Evolutionary conservation across 2,113 vertebrate species (phyloP), one percentile per base, ranked within the genome.

Genomic region (Phylloscopus trochilus): DNA sequence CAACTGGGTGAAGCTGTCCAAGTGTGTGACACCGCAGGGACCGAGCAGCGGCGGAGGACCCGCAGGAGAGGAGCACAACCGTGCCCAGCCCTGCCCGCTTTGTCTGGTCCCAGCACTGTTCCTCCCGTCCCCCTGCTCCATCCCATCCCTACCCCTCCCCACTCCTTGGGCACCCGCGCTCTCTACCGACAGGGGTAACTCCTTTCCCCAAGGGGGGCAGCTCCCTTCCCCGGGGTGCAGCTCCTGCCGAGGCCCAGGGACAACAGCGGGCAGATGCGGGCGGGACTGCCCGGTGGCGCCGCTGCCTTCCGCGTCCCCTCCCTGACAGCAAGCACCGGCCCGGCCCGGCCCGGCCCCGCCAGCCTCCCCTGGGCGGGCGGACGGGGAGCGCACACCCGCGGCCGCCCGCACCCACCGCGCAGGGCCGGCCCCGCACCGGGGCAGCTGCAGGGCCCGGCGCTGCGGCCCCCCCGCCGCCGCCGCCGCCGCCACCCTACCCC

Each of bases 1-100:
- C 33, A 60, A 3, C 3, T 1, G 44, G 6, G 33, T 24, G 9
- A 19, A 35, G 2, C 12, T 35, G 27, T 2, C 4, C 4, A 8
- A 41, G 13, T 6, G 27, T 15, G 73, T 7, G 7, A 4, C 37
- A 15, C 6, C 0, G 3, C 30, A 2, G 55, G 41, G 15, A 26
- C 20, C 2, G 5, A 4, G 69, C 37, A 28, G 51, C 60, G 22
- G 23, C 31, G 9, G 43, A 11, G 41, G 28, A 60, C 21, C 5
- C 23, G 47, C 22, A 26, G 4, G 13, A 20, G 6, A 21, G 21
- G 12, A 7, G 58, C 49, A 20, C 52, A 15, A 1, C 15, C 22
- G 4, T 6, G 24, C 30, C 51, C 56, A 55, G 11, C 63, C 6
- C 27, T 8, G 58, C 43, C 43, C 7, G n/a, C 69, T 33, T 44